Evolutionary conservation across 2,888 invertebrate species (phyloP).

Genomic region (Drosophila kanekoi): DNA sequence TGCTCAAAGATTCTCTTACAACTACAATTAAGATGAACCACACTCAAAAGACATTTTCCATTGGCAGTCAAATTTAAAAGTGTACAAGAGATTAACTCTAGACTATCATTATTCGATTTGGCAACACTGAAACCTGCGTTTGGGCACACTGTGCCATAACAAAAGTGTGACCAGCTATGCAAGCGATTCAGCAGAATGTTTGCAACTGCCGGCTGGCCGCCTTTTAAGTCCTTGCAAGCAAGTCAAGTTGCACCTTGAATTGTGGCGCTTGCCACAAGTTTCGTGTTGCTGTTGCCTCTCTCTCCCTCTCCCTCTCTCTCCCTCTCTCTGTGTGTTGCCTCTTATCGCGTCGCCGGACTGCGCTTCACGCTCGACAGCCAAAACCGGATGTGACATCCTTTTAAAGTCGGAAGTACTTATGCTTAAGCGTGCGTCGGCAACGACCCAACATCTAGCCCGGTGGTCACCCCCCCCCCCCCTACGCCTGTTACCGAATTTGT

Average conservation of each 20-base stretch:
- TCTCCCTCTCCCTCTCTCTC: too few species aligned
- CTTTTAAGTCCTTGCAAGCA: slow-evolving; percentile 25
- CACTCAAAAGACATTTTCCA: too few species aligned
- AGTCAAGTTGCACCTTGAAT: slow-evolving; percentile 61
- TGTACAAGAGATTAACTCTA: too few species aligned
- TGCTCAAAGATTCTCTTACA: too few species aligned
- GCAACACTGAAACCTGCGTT: too few species aligned
- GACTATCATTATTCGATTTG: too few species aligned
- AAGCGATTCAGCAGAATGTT: slow-evolving; percentile 5
- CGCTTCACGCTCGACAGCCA: slow-evolving; percentile 76
- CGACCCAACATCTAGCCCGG: slow-evolving; percentile 29
- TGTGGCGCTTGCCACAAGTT: slow-evolving; percentile 32
- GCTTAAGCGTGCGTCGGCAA: slow-evolving; percentile 80
- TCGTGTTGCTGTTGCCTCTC: slow-evolving; percentile 30
- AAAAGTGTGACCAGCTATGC: slow-evolving; percentile 19
- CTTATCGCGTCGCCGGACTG: slow-evolving; percentile 77
- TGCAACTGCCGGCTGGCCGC: not conserved
- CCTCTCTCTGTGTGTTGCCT: slow-evolving; percentile 29
- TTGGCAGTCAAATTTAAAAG: too few species aligned
- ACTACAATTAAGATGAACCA: too few species aligned
- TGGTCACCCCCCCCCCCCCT: too few species aligned
- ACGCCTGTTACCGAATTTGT: slow-evolving; percentile 21
- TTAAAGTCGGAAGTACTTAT: slow-evolving; percentile 85
- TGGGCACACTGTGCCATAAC: too few species aligned
- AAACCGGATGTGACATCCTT: slow-evolving; percentile 85